Evolutionary conservation across 2,888 invertebrate species (phyloP).

Genomic region (Spilosoma lubricipeda): DNA sequence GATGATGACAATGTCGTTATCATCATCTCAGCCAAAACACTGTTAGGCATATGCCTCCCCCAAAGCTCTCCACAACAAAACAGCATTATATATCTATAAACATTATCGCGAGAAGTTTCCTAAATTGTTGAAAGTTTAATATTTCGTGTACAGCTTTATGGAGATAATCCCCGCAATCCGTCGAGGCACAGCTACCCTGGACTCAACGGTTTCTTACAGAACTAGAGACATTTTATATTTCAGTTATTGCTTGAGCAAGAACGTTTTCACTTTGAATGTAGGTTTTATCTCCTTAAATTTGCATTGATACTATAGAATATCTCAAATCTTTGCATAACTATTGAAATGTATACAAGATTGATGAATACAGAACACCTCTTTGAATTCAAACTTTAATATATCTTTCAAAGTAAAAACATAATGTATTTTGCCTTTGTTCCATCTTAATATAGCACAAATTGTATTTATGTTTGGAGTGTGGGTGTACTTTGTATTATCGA

Average conservation of each 20-base stretch:
- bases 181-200: constrained; percentile 30
- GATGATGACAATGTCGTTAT: no score
- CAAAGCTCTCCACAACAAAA: no score
- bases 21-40: no score
- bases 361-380: not conserved
- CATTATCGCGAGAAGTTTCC: constrained; percentile 38
- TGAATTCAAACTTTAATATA: not conserved
- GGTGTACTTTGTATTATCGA: not conserved
- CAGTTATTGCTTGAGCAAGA: constrained; percentile 43
- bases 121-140: constrained; percentile 52
- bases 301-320: constrained; percentile 24
- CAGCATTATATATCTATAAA: constrained; percentile 48
- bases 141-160: constrained; percentile 52
- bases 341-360: not conserved
- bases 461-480: not conserved
- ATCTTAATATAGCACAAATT: not conserved
- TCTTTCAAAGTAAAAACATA: not conserved
- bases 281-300: constrained; percentile 30
- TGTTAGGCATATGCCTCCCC: no score
- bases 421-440: not conserved
- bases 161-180: constrained; percentile 51
- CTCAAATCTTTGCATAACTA: not conserved
- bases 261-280: constrained; percentile 26
- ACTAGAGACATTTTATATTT: constrained; percentile 45
- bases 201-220: constrained; percentile 36